Base-by-base conservation (phyloP, 2,888 invertebrate species). In the Entomobrya multifasciata region DNA sequence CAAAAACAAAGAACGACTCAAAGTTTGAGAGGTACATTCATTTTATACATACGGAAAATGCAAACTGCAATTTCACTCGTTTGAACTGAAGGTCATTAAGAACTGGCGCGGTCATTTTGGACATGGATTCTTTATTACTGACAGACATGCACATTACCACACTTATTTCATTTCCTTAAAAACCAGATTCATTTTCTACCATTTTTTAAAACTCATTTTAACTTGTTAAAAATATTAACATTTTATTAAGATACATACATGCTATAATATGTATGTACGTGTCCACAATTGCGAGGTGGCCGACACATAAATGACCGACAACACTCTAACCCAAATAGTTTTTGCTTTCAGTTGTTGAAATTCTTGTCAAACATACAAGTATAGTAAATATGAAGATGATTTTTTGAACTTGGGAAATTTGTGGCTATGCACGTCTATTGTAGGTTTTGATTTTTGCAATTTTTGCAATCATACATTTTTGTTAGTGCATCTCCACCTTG, bases 301-400 rank as follows among this genome's bases (percentile, higher is more conserved):
- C 52, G n/a, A n/a, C n/a, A 52, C 27, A 27, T 52, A 52, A 49
- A 49, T 74, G 74, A 74, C 74, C 74, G 49, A 74, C n/a, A 74
- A 52, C 25, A 52, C 74, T 74, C 52, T 74, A 30, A 27, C 74
- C 74, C 27, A 49, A 25, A 52, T 74, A 74, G 27, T 74, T 74
- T 74, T 74, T 74, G 49, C 52, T 74, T 44, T 70, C 20, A 41
- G 41, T 70, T 70, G 4, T 44, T 70, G 67, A 70, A 70, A 44
- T 3, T 70, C n/a, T n/a, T n/a, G n/a, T 11, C 47, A 36, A 36
- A 44, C 67, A 44, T 70, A 22, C 17, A 70, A 41, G 36, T 3
- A 36, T 15, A 3, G 1, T 70, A 17, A 44, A 44, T 41, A 65
- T 15, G 65, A 15, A 17, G 5, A 17, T 60, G 20, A 17, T n/a